These are phyloP conservation scores for Reinhardtius hippoglossoides DNA, from an alignment of 2,113 vertebrate genomes.

Conservation along the genomic window DNA sequence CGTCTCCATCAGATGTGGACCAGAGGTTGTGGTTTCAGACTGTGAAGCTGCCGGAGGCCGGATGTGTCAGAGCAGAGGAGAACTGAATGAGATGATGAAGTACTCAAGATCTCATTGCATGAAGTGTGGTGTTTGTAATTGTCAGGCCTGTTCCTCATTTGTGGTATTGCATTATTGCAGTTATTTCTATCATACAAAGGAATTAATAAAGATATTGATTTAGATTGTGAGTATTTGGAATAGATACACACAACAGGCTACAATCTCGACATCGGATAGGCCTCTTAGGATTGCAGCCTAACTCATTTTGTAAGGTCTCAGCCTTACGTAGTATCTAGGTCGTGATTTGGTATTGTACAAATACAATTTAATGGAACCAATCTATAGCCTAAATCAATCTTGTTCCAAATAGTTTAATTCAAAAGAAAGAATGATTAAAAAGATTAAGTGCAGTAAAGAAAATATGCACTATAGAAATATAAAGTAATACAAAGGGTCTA, in stretches of 20 bases:
- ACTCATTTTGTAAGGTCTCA: not conserved
- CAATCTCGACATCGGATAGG: not conserved
- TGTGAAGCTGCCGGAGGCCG: not conserved
- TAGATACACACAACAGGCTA: too few species aligned
- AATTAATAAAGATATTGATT: too few species aligned
- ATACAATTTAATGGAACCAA: not conserved
- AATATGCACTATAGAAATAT: not conserved
- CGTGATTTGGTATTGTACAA: not conserved
- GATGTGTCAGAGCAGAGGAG: conserved; percentile 1
- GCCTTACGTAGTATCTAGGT: not conserved
- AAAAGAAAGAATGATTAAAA: not conserved
- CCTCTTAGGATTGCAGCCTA: not conserved
- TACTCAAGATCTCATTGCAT: conserved; percentile 2
- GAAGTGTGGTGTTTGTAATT: conserved; percentile 3
- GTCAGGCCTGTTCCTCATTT: too few species aligned
- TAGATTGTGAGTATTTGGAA: too few species aligned
- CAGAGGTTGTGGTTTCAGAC: not conserved
- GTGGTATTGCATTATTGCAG: too few species aligned
- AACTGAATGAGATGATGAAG: not conserved
- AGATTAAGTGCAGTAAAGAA: not conserved
- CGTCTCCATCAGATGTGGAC: conserved; percentile 8
- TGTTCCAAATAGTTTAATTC: not conserved
- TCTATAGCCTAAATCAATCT: not conserved
- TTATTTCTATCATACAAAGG: too few species aligned
- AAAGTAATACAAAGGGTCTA: not conserved